Conservation (phyloP, 2,113 vertebrate species). For the Pseudorectes ferrugineus region DNA sequence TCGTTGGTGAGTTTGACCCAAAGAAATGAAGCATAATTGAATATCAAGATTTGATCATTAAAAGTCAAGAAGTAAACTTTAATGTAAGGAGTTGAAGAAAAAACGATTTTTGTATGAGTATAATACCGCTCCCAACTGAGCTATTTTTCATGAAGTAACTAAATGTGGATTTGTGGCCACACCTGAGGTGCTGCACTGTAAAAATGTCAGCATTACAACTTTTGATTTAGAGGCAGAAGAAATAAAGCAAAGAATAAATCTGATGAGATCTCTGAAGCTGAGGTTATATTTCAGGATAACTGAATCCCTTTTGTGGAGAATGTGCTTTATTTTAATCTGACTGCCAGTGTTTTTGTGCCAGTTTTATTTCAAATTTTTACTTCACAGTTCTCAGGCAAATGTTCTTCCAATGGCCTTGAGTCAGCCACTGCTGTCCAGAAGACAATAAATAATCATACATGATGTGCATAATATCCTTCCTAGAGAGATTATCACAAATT, state of each 20-base stretch:
- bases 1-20: not conserved
- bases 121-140: not conserved
- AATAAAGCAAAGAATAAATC: not conserved
- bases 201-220: not conserved
- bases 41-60: not conserved
- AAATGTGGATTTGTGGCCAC: not conserved
- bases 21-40: not conserved
- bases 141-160: not conserved
- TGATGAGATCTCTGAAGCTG: not conserved
- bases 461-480: conserved; percentile 15
- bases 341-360: not conserved
- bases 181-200: not conserved
- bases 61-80: not conserved
- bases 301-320: not conserved
- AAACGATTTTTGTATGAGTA: not conserved
- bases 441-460: conserved; percentile 8
- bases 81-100: not conserved
- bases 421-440: not conserved
- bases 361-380: not conserved
- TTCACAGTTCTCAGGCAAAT: not conserved
- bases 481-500: not conserved
- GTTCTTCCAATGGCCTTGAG: not conserved
- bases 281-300: not conserved
- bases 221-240: not conserved
- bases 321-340: not conserved